Conservation (phyloP, 2,113 vertebrate genomes). For the Chloroceryle aenea region DNA sequence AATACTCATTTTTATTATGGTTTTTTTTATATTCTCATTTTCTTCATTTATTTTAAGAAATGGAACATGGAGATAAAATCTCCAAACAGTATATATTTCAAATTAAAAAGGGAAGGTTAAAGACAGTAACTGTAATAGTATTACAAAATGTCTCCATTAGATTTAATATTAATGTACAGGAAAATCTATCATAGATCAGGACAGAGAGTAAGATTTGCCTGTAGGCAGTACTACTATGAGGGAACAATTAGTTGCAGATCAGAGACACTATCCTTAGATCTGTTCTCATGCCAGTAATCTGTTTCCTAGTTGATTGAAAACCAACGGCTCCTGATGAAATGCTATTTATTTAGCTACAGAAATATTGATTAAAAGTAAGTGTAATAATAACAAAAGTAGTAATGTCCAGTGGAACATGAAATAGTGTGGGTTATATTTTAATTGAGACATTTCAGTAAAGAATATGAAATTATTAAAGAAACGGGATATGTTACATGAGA, state of each 20-base stretch:
- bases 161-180: slow-evolving; percentile 21
- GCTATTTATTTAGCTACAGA: slow-evolving; percentile 40
- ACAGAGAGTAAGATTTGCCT: slow-evolving; percentile 31
- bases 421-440: neutral
- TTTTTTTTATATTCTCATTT: neutral
- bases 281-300: neutral
- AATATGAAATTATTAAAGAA: slow-evolving; percentile 16
- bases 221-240: slow-evolving; percentile 36
- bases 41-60: neutral
- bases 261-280: slow-evolving; percentile 30
- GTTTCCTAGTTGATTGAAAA: slow-evolving; percentile 35
- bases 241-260: slow-evolving; percentile 30
- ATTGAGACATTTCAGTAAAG: neutral
- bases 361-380: slow-evolving; percentile 41
- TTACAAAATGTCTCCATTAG: neutral
- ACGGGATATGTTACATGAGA: neutral
- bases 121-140: neutral
- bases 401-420: neutral
- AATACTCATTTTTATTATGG: neutral
- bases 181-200: slow-evolving; percentile 39
- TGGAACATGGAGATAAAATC: neutral
- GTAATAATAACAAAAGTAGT: slow-evolving; percentile 37
- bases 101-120: slow-evolving; percentile 4
- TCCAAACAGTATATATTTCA: neutral
- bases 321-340: slow-evolving; percentile 23